Percentiles rank a stretch among this genome's conserved stretches.
Conservation (phyloP, 2,113 vertebrate species). For the Pampusana beccarii region DNA sequence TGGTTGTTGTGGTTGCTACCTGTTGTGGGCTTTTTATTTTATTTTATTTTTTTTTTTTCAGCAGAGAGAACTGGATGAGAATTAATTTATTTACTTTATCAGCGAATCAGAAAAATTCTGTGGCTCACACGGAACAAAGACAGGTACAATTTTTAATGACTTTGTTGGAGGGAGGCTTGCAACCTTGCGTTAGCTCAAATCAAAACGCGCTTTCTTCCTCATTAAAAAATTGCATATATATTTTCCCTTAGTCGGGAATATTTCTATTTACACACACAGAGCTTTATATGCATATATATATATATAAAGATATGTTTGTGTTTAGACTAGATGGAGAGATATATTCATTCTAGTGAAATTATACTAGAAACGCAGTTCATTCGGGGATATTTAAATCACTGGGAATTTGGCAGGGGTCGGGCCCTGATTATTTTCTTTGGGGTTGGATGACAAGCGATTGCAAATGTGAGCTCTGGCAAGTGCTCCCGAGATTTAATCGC, state of each 20-base stretch:
- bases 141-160: conserved; percentile 10
- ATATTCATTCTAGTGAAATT: conserved; percentile 31
- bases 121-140: conserved; percentile 39
- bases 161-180: neutral
- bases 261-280: conserved; percentile 36
- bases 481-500: conserved; percentile 31
- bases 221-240: neutral
- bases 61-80: neutral
- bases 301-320: conserved; percentile 35
- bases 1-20: neutral
- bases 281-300: conserved; percentile 2
- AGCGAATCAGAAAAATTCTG: conserved; percentile 8
- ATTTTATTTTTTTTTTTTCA: too few relatives aligned
- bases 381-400: conserved; percentile 47
- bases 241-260: conserved; percentile 31
- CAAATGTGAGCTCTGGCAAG: conserved; percentile 59
- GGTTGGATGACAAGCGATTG: conserved; percentile 55
- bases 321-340: conserved; percentile 47
- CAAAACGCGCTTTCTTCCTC: conserved; percentile 13
- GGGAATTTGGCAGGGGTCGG: conserved; percentile 59
- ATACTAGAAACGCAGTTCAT: conserved; percentile 26
- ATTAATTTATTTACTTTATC: neutral
- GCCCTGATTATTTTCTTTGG: conserved; percentile 45
- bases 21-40: neutral
- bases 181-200: neutral